phyloP scores from a whole-genome alignment of 2,797 vertebrate genomes.

The Darevskia nairensis region DNA sequence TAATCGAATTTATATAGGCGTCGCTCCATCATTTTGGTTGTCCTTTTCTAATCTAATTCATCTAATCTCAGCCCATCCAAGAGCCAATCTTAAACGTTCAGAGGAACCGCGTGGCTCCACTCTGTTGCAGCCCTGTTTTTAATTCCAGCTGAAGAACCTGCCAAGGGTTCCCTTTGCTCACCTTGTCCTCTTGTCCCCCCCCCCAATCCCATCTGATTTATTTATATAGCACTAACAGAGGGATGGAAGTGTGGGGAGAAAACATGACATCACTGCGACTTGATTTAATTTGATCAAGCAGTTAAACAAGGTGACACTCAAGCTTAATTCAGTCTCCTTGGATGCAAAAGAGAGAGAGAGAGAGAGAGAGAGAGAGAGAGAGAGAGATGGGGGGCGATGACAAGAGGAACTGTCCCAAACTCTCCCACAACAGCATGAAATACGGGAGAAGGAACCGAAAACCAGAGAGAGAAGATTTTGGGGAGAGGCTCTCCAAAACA shows the following conservation, averaged over 20 bases:
- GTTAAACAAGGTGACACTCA: constrained; percentile 68
- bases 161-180: background rate
- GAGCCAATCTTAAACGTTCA: no score
- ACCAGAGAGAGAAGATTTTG: background rate
- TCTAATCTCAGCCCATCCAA: no score
- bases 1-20: no score
- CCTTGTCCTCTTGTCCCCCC: background rate
- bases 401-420: background rate
- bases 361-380: background rate
- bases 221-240: background rate
- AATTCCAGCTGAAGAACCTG: background rate
- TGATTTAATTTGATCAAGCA: constrained; percentile 70
- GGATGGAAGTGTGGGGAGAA: background rate
- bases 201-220: constrained; percentile 10
- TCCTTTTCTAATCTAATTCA: no score
- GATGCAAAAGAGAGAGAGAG: background rate
- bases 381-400: background rate
- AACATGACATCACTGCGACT: constrained; percentile 36
- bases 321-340: constrained; percentile 65
- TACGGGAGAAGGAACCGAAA: background rate
- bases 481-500: background rate
- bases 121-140: background rate
- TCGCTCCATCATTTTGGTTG: no score
- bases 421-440: constrained; percentile 20
- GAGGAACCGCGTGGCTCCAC: no score